Percentiles rank a stretch among this genome's conserved stretches.
Evolutionary conservation across 2,113 vertebrate genomes (phyloP).

Genomic region (Toxotes jaculatrix): DNA sequence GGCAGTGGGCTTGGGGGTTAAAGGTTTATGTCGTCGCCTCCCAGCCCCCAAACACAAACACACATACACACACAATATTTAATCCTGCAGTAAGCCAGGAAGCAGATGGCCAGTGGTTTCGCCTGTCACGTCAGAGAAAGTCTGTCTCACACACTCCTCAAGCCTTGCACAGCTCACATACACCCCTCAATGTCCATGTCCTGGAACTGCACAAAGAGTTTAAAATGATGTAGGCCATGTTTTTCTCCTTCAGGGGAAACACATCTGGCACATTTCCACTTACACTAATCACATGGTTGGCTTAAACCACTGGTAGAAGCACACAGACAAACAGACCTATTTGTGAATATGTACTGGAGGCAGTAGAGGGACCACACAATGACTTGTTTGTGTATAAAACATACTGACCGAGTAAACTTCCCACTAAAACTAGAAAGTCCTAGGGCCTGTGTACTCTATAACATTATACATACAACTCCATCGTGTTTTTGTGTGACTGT

Average conservation of each 20-base stretch:
- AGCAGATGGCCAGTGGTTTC: constrained; percentile 81
- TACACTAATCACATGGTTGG: constrained; percentile 64
- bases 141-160: constrained; percentile 53
- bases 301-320: constrained; percentile 56
- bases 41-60: constrained; percentile 33
- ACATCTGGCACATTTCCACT: constrained; percentile 68
- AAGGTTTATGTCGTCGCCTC: constrained; percentile 75
- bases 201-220: constrained; percentile 66
- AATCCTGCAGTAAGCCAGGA: constrained; percentile 79
- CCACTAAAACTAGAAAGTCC: constrained; percentile 17
- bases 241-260: constrained; percentile 55
- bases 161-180: constrained; percentile 63
- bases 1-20: constrained; percentile 67
- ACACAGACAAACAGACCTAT: constrained; percentile 64
- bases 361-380: constrained; percentile 43
- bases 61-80: constrained; percentile 52
- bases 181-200: constrained; percentile 72
- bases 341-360: constrained; percentile 50
- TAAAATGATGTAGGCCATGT: constrained; percentile 35
- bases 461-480: constrained; percentile 12
- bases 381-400: constrained; percentile 43
- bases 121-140: constrained; percentile 75
- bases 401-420: constrained; percentile 43
- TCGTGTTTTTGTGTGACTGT: constrained; percentile 3
- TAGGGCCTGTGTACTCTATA: neutral